Percentiles rank a stretch among this genome's conserved stretches.
Evolutionary conservation across 2,888 invertebrate species (phyloP).

Genomic region (Drosophila bunnanda): DNA sequence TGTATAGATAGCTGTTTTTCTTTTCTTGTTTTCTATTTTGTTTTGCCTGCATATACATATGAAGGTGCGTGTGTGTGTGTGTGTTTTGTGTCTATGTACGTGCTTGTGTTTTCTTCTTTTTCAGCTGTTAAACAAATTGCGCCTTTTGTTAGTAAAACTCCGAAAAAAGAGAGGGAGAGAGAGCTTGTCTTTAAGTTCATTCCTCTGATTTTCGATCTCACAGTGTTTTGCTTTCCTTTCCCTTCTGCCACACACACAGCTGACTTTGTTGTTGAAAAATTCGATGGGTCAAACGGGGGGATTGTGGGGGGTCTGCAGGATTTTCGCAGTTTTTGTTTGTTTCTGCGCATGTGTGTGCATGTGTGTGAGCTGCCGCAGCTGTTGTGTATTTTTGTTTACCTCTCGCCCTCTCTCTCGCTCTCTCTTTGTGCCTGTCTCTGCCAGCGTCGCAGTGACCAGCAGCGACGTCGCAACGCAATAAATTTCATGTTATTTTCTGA

Average conservation of each 20-base stretch:
- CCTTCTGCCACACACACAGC: constrained; percentile 43
- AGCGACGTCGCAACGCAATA: constrained; percentile 66
- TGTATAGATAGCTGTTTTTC: constrained; percentile 34
- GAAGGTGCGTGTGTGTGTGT: background rate
- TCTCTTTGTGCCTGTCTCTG: constrained; percentile 12
- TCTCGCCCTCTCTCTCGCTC: constrained; percentile 24
- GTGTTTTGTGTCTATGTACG: constrained; percentile 8
- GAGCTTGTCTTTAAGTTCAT: constrained; percentile 33
- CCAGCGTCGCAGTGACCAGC: constrained; percentile 28
- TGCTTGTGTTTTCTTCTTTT: constrained; percentile 28
- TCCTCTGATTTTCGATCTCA: constrained; percentile 19
- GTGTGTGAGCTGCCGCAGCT: constrained; percentile 53
- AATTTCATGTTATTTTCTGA: constrained; percentile 69
- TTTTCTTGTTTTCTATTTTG: constrained; percentile 29
- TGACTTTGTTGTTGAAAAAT: constrained; percentile 47
- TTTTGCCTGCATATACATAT: constrained; percentile 19
- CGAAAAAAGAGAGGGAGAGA: constrained; percentile 8
- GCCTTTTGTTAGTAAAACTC: constrained; percentile 39
- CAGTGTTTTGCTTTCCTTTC: constrained; percentile 6
- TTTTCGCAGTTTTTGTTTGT: constrained; percentile 39
- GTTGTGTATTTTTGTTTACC: constrained; percentile 55
- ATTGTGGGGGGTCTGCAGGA: constrained; percentile 20
- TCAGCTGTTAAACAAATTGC: constrained; percentile 33
- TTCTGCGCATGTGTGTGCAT: constrained; percentile 56
- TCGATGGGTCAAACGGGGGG: background rate